Percentiles rank a stretch among this genome's conserved stretches.
Evolutionary conservation across 2,113 vertebrate genomes (phyloP).

Genomic region (Aegotheles bennettii): DNA sequence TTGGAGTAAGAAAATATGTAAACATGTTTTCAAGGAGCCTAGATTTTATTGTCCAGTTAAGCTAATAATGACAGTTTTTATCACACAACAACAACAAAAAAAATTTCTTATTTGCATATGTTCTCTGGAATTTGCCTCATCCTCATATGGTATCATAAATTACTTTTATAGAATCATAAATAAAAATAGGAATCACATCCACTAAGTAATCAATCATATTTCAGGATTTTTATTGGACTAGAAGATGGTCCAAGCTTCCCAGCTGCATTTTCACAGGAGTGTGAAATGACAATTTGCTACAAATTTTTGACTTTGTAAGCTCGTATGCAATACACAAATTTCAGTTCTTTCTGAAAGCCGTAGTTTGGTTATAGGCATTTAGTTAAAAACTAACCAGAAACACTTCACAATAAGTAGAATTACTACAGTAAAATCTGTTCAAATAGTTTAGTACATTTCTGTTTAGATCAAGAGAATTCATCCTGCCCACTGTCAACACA

Average conservation of each 20-base stretch:
- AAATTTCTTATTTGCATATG: not conserved
- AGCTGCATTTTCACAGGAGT: not conserved
- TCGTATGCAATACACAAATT: not conserved
- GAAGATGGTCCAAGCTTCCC: not conserved
- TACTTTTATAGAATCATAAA: not conserved
- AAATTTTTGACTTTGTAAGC: not conserved
- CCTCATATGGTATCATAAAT: not conserved
- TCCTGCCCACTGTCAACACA: not conserved
- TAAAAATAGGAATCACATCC: not conserved
- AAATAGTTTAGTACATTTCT: not conserved
- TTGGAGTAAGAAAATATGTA: not conserved
- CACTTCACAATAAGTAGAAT: not conserved
- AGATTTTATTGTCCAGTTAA: not conserved
- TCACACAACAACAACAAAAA: not conserved
- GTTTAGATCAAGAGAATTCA: not conserved
- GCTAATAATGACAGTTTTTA: not conserved
- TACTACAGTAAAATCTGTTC: not conserved
- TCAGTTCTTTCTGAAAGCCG: not conserved
- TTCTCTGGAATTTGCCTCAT: not conserved
- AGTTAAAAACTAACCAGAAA: not conserved
- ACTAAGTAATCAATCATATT: not conserved
- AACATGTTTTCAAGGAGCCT: not conserved
- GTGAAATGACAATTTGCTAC: not conserved
- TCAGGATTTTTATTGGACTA: not conserved
- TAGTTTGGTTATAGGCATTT: not conserved